phyloP scores from a whole-genome alignment of 2,888 invertebrate species.

The Diploptera punctata region DNA sequence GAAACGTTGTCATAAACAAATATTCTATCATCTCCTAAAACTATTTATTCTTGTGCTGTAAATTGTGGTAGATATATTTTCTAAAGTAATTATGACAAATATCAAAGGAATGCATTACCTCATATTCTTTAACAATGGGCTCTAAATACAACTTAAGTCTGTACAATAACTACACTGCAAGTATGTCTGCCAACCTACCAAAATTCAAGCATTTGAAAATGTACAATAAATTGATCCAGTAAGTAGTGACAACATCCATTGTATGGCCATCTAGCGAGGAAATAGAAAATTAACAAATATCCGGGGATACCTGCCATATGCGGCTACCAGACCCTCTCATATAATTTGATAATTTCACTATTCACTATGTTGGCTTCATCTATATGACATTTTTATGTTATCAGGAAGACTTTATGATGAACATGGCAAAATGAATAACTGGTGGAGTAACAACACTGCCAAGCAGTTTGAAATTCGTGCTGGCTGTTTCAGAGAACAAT shows the following conservation, averaged over 20 bases:
- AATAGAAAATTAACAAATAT: too few species aligned
- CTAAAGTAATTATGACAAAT: neutral
- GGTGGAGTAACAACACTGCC: constrained; percentile 53
- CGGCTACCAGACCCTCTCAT: neutral
- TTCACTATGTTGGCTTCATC: neutral
- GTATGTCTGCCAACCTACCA: too few species aligned
- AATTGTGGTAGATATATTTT: too few species aligned
- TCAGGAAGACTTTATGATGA: constrained; percentile 64
- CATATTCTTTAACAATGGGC: neutral
- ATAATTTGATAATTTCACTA: too few species aligned
- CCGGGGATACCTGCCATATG: too few species aligned
- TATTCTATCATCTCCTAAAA: too few species aligned
- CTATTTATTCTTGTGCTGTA: too few species aligned
- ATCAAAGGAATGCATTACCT: neutral
- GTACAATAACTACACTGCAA: neutral
- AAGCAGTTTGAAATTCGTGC: constrained; percentile 50
- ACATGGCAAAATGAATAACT: constrained; percentile 58
- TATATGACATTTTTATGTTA: constrained; percentile 29
- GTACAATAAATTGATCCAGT: too few species aligned
- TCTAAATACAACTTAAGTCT: neutral
- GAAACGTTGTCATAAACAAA: too few species aligned
- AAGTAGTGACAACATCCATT: too few species aligned
- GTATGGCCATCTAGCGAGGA: too few species aligned
- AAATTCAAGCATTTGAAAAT: too few species aligned
- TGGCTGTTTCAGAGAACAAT: constrained; percentile 56